Evolutionary conservation across 2,888 invertebrate species (phyloP), one percentile per base, ranked within the genome.

Genomic region (Chesias legatella): DNA sequence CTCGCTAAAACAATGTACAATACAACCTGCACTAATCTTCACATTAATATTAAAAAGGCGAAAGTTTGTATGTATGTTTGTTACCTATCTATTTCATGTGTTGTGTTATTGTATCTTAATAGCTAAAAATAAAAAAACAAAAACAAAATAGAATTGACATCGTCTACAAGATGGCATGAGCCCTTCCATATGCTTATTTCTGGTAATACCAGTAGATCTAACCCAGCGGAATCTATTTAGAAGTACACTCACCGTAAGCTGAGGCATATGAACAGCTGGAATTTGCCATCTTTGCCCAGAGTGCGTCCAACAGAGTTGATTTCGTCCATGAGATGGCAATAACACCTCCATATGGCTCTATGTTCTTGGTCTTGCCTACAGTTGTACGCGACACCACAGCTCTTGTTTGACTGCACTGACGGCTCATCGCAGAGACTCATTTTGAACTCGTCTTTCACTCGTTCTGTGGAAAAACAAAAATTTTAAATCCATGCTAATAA

Each of bases 201-300:
- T n/a, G n/a, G n/a, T n/a, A n/a, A n/a, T n/a, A n/a, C n/a, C n/a
- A n/a, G n/a, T n/a, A n/a, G n/a, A n/a, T n/a, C n/a, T n/a, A n/a
- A n/a, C n/a, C n/a, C n/a, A n/a, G n/a, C n/a, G n/a, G n/a, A n/a
- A n/a, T n/a, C n/a, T n/a, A n/a, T 25, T 23, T 7, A 8, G 4
- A 8, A 8, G 2, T 17, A 23, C 1, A 39, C 63, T 63, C 40
- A 98, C 98, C 98, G 93, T 58, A 96, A 92, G 66, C 97, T 95
- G 21, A 99, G 91, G 74, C 98, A 98, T 58, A 98, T 94, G 70
- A 99, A 98, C 24, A 98, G 91, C 79, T 99, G 98, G 76, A 99
- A 98, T 81, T 98, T 98, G 33, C 98, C 98, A 84, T 99, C 99
- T 78, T 99, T 99, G 36, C 99, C 99, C 10, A 97, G 90, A n/a